These are phyloP conservation scores for Leucosticte australis DNA, from an alignment of 2,113 vertebrate species.

Conservation along the genomic window DNA sequence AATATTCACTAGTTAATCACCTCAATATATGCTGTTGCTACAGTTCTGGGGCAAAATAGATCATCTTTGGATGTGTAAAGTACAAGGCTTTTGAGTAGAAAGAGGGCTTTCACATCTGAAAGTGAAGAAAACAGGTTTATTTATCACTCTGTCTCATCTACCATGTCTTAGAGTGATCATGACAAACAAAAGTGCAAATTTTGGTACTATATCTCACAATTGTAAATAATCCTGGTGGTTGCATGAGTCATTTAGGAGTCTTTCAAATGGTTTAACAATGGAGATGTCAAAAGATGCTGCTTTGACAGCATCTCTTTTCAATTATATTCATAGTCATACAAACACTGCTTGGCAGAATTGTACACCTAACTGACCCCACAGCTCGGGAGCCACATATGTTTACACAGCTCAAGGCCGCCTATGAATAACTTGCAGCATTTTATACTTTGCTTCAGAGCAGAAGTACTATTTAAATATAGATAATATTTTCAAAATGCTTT, in stretches of 20 bases:
- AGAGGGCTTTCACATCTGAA: background rate
- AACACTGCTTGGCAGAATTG: background rate
- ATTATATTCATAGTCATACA: background rate
- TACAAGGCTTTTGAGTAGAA: background rate
- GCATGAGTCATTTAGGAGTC: background rate
- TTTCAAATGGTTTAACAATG: background rate
- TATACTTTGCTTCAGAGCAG: background rate
- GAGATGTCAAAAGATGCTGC: background rate
- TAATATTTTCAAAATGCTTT: background rate
- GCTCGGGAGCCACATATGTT: background rate
- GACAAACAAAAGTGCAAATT: background rate
- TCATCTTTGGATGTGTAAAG: background rate
- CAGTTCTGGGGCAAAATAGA: background rate
- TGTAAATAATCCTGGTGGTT: background rate
- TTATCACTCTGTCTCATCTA: background rate
- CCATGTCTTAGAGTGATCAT: background rate
- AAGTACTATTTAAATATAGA: background rate
- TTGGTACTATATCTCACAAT: background rate
- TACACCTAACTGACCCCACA: background rate
- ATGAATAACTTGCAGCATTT: background rate
- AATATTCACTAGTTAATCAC: background rate
- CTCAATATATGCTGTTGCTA: background rate
- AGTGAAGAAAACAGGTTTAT: background rate
- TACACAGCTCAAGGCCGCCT: background rate
- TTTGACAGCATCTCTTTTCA: background rate